Percentiles rank a stretch among this genome's conserved stretches.
Evolutionary conservation across 2,888 invertebrate genomes (phyloP).

Genomic region (Scrobipalpa costella): DNA sequence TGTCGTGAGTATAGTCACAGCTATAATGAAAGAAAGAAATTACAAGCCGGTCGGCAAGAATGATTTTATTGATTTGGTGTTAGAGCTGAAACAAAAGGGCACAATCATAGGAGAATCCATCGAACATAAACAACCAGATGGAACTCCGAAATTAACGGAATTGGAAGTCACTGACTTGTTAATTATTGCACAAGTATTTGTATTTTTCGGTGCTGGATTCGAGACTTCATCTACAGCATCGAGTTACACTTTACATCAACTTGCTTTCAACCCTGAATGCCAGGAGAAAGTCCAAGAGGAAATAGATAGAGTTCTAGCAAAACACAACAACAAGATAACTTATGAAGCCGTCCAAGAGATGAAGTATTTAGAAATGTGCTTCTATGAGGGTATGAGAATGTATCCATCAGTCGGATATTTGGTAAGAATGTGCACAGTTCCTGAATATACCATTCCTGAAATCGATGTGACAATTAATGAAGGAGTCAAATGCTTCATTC

Average conservation of each 20-base stretch:
- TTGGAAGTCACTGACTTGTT: constrained; percentile 59
- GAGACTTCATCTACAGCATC: constrained; percentile 77
- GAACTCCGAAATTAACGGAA: constrained; percentile 56
- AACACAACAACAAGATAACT: constrained; percentile 57
- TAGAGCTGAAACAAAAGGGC: constrained; percentile 64
- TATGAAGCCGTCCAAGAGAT: constrained; percentile 70
- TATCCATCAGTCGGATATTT: constrained; percentile 68
- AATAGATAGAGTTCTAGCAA: constrained; percentile 62
- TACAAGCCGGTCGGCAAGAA: constrained; percentile 63
- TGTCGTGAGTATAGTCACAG: constrained; percentile 54
- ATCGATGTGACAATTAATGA: constrained; percentile 60
- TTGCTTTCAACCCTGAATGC: constrained; percentile 70
- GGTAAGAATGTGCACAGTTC: constrained; percentile 59
- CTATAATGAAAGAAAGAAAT: constrained; percentile 57
- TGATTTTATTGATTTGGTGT: constrained; percentile 68
- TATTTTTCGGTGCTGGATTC: constrained; percentile 76
- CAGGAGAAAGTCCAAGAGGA: constrained; percentile 69
- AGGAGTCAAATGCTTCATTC: constrained; percentile 60
- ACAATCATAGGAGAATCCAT: constrained; percentile 65
- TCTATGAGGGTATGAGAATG: constrained; percentile 69
- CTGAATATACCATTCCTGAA: constrained; percentile 68
- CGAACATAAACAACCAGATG: constrained; percentile 56
- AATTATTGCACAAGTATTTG: constrained; percentile 69
- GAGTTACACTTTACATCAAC: constrained; percentile 70
- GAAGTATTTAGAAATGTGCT: constrained; percentile 66